Conservation (phyloP, 2,888 invertebrate species). For the Eupithecia subumbrata region DNA sequence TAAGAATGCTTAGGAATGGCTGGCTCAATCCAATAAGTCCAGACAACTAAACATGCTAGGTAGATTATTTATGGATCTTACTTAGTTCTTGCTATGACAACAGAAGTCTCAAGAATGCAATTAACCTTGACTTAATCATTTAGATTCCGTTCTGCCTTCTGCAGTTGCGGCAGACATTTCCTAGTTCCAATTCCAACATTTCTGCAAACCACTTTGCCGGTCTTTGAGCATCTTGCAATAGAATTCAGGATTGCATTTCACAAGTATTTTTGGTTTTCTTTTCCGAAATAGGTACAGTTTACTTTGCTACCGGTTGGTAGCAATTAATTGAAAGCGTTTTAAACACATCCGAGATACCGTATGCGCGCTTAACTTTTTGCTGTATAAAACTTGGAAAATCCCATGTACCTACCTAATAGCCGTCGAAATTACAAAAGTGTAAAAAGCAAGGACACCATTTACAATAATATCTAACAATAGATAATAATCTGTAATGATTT, state of each 20-base stretch:
- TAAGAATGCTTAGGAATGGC: neutral
- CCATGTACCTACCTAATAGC: neutral
- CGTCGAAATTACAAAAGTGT: neutral
- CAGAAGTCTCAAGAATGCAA: constrained; percentile 25
- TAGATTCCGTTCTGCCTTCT: constrained; percentile 30
- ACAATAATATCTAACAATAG: constrained; percentile 38
- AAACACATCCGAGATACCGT: neutral
- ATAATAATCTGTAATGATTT: constrained; percentile 38
- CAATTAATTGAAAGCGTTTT: neutral
- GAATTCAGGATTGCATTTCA: constrained; percentile 7
- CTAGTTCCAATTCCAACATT: constrained; percentile 33
- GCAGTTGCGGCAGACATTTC: constrained; percentile 30
- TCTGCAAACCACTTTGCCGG: constrained; percentile 24
- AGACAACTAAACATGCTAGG: neutral
- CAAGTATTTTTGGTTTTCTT: neutral
- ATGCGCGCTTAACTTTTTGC: neutral
- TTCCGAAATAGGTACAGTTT: neutral
- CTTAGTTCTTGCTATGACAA: constrained; percentile 26
- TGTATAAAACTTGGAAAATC: neutral
- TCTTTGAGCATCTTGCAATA: constrained; percentile 24
- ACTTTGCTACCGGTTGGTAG: neutral
- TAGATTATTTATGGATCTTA: neutral
- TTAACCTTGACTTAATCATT: constrained; percentile 36
- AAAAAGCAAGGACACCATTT: constrained; percentile 38
- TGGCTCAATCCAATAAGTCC: neutral